A percentile compares a stretch with the other conserved stretches of the same genome.
phyloP scores from a whole-genome alignment of 1,140 invertebrate species.

The Diplogasteroides magnus region DNA sequence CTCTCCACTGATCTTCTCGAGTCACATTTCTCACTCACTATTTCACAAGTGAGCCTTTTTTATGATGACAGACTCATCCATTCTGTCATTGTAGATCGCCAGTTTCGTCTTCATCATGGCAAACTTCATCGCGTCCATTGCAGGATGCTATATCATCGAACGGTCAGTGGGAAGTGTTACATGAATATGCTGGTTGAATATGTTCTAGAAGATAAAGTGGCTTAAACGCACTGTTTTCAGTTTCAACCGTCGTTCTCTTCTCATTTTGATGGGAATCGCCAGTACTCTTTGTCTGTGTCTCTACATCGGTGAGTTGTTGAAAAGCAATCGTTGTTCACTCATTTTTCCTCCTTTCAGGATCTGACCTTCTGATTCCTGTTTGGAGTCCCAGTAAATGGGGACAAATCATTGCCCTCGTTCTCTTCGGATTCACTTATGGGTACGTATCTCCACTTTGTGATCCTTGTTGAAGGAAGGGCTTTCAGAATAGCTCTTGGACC shows the following conservation, averaged over 20 bases:
- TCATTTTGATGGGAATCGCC: slow-evolving; percentile 42
- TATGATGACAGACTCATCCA: too few species aligned
- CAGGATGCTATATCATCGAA: slow-evolving; percentile 37
- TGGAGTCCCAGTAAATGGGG: slow-evolving; percentile 29
- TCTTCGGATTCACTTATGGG: slow-evolving; percentile 44
- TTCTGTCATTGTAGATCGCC: slow-evolving; percentile 23
- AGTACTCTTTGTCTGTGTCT: slow-evolving; percentile 40
- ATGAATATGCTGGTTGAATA: too few species aligned
- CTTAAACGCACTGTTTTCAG: slow-evolving; percentile 14
- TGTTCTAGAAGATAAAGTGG: too few species aligned
- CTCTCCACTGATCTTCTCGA: slow-evolving; percentile 47
- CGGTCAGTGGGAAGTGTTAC: slow-evolving; percentile 2
- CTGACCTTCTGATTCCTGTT: neutral
- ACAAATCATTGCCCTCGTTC: slow-evolving; percentile 40
- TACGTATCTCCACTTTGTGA: slow-evolving; percentile 14
- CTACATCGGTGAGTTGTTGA: slow-evolving; percentile 48
- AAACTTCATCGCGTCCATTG: slow-evolving; percentile 42
- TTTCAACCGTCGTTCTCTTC: slow-evolving; percentile 41
- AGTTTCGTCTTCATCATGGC: slow-evolving; percentile 43
- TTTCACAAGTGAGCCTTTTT: slow-evolving; percentile 15
- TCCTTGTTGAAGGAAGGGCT: too few species aligned
- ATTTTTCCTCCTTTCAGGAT: slow-evolving; percentile 17
- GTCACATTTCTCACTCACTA: slow-evolving; percentile 35
- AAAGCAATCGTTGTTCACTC: slow-evolving; percentile 25
- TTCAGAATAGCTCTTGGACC: slow-evolving; percentile 41